Conservation (phyloP, 2,888 invertebrate species). For the Limnephilus rhombicus region DNA sequence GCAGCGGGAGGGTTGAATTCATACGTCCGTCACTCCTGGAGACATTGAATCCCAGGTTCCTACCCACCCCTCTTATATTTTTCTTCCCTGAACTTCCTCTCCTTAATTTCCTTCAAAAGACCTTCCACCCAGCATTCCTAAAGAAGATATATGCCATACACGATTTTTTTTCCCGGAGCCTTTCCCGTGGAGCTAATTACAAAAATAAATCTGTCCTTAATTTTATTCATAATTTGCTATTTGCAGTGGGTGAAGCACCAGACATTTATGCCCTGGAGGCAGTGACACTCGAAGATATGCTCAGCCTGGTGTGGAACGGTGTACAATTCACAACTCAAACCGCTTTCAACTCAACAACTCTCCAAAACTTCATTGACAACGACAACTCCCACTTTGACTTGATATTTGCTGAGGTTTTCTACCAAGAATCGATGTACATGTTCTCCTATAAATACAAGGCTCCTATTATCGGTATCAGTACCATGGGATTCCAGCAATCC, state of each 20-base stretch:
- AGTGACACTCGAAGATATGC: conserved; percentile 64
- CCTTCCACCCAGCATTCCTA: no score
- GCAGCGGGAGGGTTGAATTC: no score
- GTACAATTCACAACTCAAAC: conserved; percentile 68
- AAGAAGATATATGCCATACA: no score
- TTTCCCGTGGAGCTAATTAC: no score
- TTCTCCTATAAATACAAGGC: conserved; percentile 68
- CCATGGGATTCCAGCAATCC: conserved; percentile 66
- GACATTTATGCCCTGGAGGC: conserved; percentile 56
- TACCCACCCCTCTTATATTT: no score
- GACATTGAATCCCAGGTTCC: no score
- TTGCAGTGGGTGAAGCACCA: conserved; percentile 55
- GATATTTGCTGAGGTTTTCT: conserved; percentile 68
- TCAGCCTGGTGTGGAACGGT: conserved; percentile 71
- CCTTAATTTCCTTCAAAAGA: no score
- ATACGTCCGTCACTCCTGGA: no score
- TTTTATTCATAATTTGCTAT: neutral
- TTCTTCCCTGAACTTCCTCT: no score
- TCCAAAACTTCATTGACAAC: conserved; percentile 65
- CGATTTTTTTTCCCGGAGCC: no score
- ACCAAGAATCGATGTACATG: conserved; percentile 68
- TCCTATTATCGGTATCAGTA: conserved; percentile 65
- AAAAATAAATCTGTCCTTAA: neutral
- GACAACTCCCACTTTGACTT: conserved; percentile 68
- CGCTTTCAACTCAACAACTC: conserved; percentile 63